Evolutionary conservation across 2,797 vertebrate species (phyloP).

Genomic region (Tokudaia tokunoshimensis): DNA sequence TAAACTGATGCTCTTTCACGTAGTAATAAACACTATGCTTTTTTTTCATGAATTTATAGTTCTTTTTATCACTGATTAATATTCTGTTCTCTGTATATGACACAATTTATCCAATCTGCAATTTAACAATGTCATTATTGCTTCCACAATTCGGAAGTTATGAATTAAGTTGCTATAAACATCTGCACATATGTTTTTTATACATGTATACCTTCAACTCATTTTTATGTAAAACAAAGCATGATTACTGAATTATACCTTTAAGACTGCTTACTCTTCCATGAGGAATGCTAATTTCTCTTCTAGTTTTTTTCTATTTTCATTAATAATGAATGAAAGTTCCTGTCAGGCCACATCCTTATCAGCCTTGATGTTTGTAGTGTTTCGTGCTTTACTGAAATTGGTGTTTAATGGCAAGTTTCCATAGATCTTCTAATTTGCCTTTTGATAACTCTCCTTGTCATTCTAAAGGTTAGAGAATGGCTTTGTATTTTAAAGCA

Average conservation of each 20-base stretch:
- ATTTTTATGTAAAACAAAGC: neutral
- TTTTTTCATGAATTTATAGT: neutral
- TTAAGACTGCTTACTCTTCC: neutral
- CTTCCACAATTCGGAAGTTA: neutral
- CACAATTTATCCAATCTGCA: neutral
- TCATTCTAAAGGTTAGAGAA: neutral
- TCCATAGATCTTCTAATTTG: neutral
- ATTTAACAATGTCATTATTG: neutral
- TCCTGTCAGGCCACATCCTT: neutral
- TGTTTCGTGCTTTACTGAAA: neutral
- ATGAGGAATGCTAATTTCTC: neutral
- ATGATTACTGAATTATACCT: neutral
- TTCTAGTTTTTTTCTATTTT: neutral
- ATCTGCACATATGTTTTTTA: neutral
- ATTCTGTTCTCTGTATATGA: neutral
- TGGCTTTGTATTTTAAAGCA: neutral
- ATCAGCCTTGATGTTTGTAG: neutral
- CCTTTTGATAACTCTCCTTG: neutral
- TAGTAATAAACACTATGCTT: neutral
- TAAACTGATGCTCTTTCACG: neutral
- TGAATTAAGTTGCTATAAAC: neutral
- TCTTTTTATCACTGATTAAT: neutral
- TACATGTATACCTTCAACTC: neutral
- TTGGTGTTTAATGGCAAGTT: neutral
- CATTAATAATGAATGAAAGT: neutral